These are phyloP conservation scores for Nilaparvata lugens DNA, from an alignment of 1,140 invertebrate species.

Conservation along the genomic window DNA sequence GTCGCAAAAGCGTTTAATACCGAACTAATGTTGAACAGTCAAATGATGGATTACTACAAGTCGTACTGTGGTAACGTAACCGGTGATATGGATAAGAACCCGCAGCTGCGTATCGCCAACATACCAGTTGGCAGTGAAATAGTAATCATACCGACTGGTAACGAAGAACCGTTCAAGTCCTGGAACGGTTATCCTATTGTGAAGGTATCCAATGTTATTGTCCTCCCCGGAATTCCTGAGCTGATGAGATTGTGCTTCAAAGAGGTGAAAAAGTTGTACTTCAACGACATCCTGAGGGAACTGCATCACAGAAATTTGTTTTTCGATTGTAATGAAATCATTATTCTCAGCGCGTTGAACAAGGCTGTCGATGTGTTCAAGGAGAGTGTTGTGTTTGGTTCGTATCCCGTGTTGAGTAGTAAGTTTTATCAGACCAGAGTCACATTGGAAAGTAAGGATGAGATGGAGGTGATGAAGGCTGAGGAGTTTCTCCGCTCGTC, in stretches of 20 bases:
- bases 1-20: slow-evolving; percentile 62
- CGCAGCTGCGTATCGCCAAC: background rate
- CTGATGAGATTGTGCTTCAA: slow-evolving; percentile 51
- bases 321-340: slow-evolving; percentile 46
- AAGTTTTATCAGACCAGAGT: slow-evolving; percentile 36
- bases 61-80: background rate
- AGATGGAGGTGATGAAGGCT: slow-evolving; percentile 30
- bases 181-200: slow-evolving; percentile 51
- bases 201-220: slow-evolving; percentile 58
- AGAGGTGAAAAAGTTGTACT: slow-evolving; percentile 29
- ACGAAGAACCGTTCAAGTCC: slow-evolving; percentile 21
- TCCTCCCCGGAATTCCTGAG: slow-evolving; percentile 68
- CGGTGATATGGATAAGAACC: background rate
- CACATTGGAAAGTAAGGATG: slow-evolving; percentile 37
- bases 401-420: slow-evolving; percentile 52
- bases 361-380: slow-evolving; percentile 42
- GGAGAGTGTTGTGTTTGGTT: slow-evolving; percentile 49
- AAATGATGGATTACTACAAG: background rate
- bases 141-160: background rate
- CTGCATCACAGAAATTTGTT: slow-evolving; percentile 40
- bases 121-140: slow-evolving; percentile 18
- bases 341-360: slow-evolving; percentile 43
- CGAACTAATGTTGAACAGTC: slow-evolving; percentile 43
- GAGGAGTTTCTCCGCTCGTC: slow-evolving; percentile 31
- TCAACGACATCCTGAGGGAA: slow-evolving; percentile 18